Evolutionary conservation across 2,113 vertebrate genomes (phyloP), one percentile per base, ranked within the genome.

Genomic region (Gobius niger): DNA sequence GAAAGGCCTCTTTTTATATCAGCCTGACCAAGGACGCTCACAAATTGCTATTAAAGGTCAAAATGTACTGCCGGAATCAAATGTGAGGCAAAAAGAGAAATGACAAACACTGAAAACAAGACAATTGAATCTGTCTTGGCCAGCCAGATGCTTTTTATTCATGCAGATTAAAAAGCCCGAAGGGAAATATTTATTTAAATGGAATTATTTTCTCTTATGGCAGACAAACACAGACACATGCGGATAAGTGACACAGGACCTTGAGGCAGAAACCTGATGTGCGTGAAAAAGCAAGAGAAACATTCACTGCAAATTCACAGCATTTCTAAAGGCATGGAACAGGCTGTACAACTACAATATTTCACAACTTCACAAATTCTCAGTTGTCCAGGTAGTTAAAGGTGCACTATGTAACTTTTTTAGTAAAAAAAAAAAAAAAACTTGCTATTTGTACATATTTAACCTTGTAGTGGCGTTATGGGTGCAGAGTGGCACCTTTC

Each of bases 31-130:
- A 68, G 70, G 70, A 68, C 42, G 50, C 49, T 49, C 65, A 67
- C 34, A 73, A 70, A 77, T 77, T 67, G 63, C 47, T 81, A 79
- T 67, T 71, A 82, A 82, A 80, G 76, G 77, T 81, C 82, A 83
- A 67, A 16, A 72, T 67, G 73, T 63, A 63, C 18, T 42, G 41
- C 9, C 16, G 61, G 24, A 63, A 46, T 47, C 67, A 47, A 70
- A 65, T 60, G 42, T 60, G 13, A 46, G 44, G 24, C 12, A 40
- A 52, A 41, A 51, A 74, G n/a, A 19, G 18, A 65, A 77, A 67
- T 47, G 42, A 65, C 60, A 63, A 66, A 68, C n/a, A 67, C 2
- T 57, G 40, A 67, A 67, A 70, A 71, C 46, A 62, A 53, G 54
- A 78, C 59, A 53, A 61, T 24, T 53, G 52, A 49, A 70, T 66